Percentiles rank a stretch among this genome's conserved stretches.
phyloP scores from a whole-genome alignment of 2,797 vertebrate genomes.

The Mormyrus proboscirostris region DNA sequence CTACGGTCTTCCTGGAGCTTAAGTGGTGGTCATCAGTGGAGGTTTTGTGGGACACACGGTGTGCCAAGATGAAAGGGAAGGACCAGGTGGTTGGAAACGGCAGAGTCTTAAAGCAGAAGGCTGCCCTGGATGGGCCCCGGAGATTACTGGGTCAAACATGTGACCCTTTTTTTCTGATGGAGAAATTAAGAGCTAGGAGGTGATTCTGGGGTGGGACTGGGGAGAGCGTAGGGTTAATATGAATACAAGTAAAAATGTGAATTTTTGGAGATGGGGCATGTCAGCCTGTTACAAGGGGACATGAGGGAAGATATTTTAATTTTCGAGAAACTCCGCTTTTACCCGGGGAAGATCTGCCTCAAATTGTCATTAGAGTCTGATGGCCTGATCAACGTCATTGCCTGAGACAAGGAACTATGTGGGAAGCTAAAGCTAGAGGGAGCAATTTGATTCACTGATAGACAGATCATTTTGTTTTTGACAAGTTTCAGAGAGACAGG shows the following conservation, averaged over 20 bases:
- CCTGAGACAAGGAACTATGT: neutral
- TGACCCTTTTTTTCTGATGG: neutral
- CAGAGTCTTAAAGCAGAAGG: neutral
- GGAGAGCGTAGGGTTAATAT: neutral
- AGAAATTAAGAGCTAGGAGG: neutral
- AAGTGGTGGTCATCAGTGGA: neutral
- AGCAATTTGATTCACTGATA: slow-evolving; percentile 7
- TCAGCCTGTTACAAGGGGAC: neutral
- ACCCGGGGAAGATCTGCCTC: neutral
- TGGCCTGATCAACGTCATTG: neutral
- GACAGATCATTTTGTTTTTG: slow-evolving; percentile 4
- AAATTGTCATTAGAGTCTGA: slow-evolving; percentile 1
- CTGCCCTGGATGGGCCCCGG: neutral
- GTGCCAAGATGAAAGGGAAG: neutral
- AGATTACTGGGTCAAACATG: neutral
- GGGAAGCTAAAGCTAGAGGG: neutral
- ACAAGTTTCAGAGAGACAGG: slow-evolving; percentile 5
- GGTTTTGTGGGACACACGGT: neutral
- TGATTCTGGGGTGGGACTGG: neutral
- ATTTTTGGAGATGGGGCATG: neutral
- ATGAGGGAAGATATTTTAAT: neutral
- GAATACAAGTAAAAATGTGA: neutral
- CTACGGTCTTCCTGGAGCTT: neutral
- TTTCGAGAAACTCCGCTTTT: neutral
- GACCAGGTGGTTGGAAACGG: neutral